A percentile compares a stretch with the other conserved stretches of the same genome.
phyloP scores from a whole-genome alignment of 2,113 vertebrate species.

The Neotragus moschatus region DNA sequence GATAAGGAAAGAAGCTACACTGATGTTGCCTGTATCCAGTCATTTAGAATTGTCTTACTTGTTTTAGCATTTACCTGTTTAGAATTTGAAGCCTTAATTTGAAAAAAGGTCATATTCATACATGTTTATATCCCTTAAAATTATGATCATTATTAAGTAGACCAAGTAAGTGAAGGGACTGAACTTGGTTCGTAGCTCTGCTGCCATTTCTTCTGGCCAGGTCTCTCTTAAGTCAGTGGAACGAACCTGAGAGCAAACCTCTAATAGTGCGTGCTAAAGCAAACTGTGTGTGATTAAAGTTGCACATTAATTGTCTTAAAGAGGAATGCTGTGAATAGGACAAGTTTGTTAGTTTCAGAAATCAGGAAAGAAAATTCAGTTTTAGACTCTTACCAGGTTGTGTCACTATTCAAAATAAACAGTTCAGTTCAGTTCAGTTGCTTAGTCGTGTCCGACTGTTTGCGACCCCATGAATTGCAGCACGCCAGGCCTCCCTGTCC shows the following conservation, averaged over 20 bases:
- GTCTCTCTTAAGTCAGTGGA: neutral
- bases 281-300: neutral
- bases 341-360: neutral
- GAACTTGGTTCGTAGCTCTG: neutral
- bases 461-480: too few species aligned
- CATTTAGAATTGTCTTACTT: neutral
- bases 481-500: too few species aligned
- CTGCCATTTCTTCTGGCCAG: neutral
- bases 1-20: neutral
- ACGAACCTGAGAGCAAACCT: neutral
- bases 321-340: neutral
- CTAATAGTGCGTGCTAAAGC: neutral
- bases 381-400: neutral
- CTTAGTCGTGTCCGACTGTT: too few species aligned
- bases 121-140: neutral
- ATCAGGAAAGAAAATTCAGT: neutral
- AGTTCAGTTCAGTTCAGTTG: too few species aligned
- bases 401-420: slow-evolving; percentile 20
- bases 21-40: neutral
- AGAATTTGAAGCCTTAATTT: neutral
- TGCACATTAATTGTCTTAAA: neutral
- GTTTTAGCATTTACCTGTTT: neutral
- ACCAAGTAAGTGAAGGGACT: neutral
- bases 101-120: neutral
- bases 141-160: neutral